Percentiles rank a stretch among this genome's conserved stretches.
phyloP scores from a whole-genome alignment of 2,888 invertebrate species.

The Scaptomyza polygonia region DNA sequence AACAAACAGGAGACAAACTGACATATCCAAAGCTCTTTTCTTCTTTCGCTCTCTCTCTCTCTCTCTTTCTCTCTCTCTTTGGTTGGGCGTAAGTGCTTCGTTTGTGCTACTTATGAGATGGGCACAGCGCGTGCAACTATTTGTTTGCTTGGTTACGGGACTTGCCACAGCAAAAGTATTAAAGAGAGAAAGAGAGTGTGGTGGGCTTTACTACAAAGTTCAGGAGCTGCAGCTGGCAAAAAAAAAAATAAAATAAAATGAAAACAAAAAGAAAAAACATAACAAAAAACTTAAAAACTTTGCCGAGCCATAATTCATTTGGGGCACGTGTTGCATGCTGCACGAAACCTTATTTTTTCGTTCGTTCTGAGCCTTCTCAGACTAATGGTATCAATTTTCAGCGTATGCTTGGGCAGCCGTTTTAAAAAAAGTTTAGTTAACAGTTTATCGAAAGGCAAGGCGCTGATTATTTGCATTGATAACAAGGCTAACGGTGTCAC shows the following conservation, averaged over 20 bases:
- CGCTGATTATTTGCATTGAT: slow-evolving; percentile 67
- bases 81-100: slow-evolving; percentile 67
- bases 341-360: slow-evolving; percentile 57
- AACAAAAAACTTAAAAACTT: slow-evolving; percentile 23
- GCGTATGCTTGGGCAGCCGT: slow-evolving; percentile 29
- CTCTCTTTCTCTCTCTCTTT: background rate
- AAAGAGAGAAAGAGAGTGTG: background rate
- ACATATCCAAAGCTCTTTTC: slow-evolving; percentile 38
- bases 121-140: slow-evolving; percentile 65
- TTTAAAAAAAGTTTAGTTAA: slow-evolving; percentile 46
- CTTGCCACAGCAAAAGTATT: background rate
- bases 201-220: slow-evolving; percentile 25
- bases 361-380: slow-evolving; percentile 4
- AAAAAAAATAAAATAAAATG: slow-evolving; percentile 8
- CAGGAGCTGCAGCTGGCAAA: slow-evolving; percentile 55
- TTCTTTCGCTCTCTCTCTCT: no score
- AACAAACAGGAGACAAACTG: slow-evolving; percentile 35
- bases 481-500: slow-evolving; percentile 45
- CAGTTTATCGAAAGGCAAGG: slow-evolving; percentile 53
- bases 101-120: slow-evolving; percentile 67
- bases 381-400: slow-evolving; percentile 73
- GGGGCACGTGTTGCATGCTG: slow-evolving; percentile 75
- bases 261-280: background rate
- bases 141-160: slow-evolving; percentile 57
- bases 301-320: slow-evolving; percentile 65